phyloP scores from a whole-genome alignment of 1,140 invertebrate species.

The Eubasilissa regina region DNA sequence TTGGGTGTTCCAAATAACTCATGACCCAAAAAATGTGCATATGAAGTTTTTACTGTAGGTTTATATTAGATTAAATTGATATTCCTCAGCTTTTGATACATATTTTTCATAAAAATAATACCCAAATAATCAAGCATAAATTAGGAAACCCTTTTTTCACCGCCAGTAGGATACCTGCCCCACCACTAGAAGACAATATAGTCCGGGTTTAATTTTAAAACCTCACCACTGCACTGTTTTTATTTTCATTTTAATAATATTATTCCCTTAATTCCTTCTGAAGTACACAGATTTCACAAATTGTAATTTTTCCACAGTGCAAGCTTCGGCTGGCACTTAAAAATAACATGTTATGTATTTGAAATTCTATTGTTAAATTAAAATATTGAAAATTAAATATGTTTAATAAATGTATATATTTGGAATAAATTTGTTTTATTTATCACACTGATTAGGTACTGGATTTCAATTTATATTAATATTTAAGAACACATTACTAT shows the following conservation, averaged over 20 bases:
- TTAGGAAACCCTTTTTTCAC: no score
- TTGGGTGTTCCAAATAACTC: no score
- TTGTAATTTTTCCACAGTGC: constrained; percentile 58
- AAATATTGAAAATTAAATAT: constrained; percentile 60
- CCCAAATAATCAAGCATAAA: no score
- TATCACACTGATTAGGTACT: background rate
- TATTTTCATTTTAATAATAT: constrained; percentile 25
- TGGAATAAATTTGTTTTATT: constrained; percentile 55
- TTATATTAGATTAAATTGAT: no score
- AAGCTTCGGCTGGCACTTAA: constrained; percentile 50
- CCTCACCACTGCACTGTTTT: constrained; percentile 24
- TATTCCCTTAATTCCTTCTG: constrained; percentile 48
- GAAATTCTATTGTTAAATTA: constrained; percentile 61
- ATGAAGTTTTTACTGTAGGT: no score
- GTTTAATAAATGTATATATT: constrained; percentile 62
- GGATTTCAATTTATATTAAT: no score
- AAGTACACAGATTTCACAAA: constrained; percentile 56
- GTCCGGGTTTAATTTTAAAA: constrained; percentile 12
- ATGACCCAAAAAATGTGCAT: no score
- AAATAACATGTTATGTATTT: constrained; percentile 61
- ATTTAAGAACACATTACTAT: no score
- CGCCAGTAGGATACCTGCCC: no score
- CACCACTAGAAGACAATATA: no score
- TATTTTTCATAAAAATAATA: no score
- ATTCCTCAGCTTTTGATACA: background rate